Evolutionary conservation across 2,888 invertebrate species (phyloP).

Genomic region (Enchytraeus crypticus): DNA sequence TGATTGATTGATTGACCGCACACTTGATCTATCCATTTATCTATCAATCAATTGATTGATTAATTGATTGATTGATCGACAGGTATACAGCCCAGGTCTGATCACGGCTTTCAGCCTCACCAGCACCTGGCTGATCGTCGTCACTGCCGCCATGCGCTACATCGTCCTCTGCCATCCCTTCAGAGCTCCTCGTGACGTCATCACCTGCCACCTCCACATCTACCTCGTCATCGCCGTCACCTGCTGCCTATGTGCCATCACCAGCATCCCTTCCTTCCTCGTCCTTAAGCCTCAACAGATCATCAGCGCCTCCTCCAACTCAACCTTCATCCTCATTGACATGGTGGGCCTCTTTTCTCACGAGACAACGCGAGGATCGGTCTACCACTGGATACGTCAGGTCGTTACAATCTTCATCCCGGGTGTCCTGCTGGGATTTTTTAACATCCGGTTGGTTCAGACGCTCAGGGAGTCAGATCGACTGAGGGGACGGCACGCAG

Average conservation of each 20-base stretch:
- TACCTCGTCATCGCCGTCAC: constrained; percentile 26
- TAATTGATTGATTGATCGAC: too few species aligned
- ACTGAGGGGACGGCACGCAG: constrained; percentile 6
- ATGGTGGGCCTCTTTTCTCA: constrained; percentile 10
- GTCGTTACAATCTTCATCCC: constrained; percentile 39
- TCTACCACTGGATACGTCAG: constrained; percentile 28
- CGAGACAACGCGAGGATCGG: background rate
- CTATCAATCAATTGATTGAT: too few species aligned
- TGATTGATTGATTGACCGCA: too few species aligned
- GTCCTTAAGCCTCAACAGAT: background rate
- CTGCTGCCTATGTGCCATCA: background rate
- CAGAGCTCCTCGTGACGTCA: constrained; percentile 40
- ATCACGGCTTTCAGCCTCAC: constrained; percentile 54
- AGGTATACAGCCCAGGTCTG: constrained; percentile 34
- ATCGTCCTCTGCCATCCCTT: constrained; percentile 67
- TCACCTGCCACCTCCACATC: background rate
- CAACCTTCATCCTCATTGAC: constrained; percentile 10
- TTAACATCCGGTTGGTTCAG: constrained; percentile 38
- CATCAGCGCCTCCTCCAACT: background rate
- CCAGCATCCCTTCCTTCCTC: constrained; percentile 14
- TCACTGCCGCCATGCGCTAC: constrained; percentile 65
- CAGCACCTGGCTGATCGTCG: constrained; percentile 68
- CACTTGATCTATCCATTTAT: too few species aligned
- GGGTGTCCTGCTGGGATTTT: constrained; percentile 36
- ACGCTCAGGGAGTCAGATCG: constrained; percentile 12